phyloP scores from a whole-genome alignment of 2,888 invertebrate species.

The Aquatica leii region DNA sequence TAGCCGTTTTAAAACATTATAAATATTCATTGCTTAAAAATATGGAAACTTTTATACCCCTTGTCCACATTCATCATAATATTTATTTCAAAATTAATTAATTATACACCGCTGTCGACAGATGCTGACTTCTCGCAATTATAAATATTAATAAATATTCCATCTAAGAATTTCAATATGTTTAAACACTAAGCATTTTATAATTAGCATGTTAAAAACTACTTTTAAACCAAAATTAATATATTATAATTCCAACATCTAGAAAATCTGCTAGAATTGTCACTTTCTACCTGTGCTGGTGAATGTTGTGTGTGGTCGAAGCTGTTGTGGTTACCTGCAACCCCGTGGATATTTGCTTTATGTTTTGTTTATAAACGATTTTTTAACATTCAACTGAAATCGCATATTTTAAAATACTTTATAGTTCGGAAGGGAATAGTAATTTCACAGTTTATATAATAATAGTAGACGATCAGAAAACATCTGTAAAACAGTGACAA shows the following conservation, averaged over 20 bases:
- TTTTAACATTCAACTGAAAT: slow-evolving; percentile 12
- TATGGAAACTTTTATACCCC: slow-evolving; percentile 47
- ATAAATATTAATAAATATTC: slow-evolving; percentile 34
- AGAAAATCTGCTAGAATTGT: slow-evolving; percentile 23
- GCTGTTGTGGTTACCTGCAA: slow-evolving; percentile 15
- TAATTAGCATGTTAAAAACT: slow-evolving; percentile 21
- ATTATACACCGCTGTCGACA: slow-evolving; percentile 45
- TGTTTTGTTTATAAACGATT: slow-evolving; percentile 19
- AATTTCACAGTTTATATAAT: slow-evolving; percentile 15
- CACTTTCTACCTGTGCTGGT: slow-evolving; percentile 30
- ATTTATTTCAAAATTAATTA: slow-evolving; percentile 46
- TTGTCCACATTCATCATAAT: slow-evolving; percentile 50
- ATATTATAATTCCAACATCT: slow-evolving; percentile 5
- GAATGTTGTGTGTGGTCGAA: slow-evolving; percentile 34
- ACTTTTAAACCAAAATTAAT: slow-evolving; percentile 16
- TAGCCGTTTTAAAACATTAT: slow-evolving; percentile 47
- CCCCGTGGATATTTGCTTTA: slow-evolving; percentile 17
- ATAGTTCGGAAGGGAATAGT: slow-evolving; percentile 15
- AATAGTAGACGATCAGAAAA: too few relatives aligned
- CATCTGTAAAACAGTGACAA: too few relatives aligned
- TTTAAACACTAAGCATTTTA: slow-evolving; percentile 1
- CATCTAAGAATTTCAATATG: not conserved
- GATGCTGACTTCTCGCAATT: slow-evolving; percentile 38
- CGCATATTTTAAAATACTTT: slow-evolving; percentile 24
- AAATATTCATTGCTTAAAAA: slow-evolving; percentile 50